Evolutionary conservation across 2,113 vertebrate genomes (phyloP).

Genomic region (Falco punctatus): DNA sequence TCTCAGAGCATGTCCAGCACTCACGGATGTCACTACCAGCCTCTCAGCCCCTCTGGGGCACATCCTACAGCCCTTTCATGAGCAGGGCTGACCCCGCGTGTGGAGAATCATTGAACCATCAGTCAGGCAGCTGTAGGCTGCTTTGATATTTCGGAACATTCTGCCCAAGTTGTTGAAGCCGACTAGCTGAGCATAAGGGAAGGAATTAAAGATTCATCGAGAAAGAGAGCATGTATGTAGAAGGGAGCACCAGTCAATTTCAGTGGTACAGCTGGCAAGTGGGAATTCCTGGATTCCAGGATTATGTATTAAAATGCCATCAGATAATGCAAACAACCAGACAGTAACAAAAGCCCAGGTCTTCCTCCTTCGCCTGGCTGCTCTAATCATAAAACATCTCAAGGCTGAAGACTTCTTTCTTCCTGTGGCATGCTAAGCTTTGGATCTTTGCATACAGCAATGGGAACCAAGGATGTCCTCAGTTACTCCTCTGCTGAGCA

Average conservation of each 20-base stretch:
- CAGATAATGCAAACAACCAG: not conserved
- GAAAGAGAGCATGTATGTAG: not conserved
- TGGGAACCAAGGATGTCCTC: not conserved
- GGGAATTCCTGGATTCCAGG: not conserved
- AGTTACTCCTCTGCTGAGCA: not conserved
- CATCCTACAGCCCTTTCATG: not conserved
- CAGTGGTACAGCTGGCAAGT: not conserved
- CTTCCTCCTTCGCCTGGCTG: not conserved
- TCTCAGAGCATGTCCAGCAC: not conserved
- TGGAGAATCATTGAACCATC: not conserved
- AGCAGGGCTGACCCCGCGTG: accelerated
- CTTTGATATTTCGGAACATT: not conserved
- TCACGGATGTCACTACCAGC: not conserved
- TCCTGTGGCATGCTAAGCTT: not conserved
- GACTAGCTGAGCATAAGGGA: not conserved
- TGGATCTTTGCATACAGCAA: not conserved
- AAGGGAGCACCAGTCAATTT: not conserved
- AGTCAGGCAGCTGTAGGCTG: not conserved
- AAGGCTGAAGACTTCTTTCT: not conserved
- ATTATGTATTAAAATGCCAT: not conserved
- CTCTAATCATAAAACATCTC: not conserved
- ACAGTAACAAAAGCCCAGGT: not conserved
- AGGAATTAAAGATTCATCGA: not conserved
- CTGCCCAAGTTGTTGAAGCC: not conserved
- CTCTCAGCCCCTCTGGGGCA: not conserved